Evolutionary conservation across 2,797 vertebrate genomes (phyloP).

Genomic region (Diceros bicornis): DNA sequence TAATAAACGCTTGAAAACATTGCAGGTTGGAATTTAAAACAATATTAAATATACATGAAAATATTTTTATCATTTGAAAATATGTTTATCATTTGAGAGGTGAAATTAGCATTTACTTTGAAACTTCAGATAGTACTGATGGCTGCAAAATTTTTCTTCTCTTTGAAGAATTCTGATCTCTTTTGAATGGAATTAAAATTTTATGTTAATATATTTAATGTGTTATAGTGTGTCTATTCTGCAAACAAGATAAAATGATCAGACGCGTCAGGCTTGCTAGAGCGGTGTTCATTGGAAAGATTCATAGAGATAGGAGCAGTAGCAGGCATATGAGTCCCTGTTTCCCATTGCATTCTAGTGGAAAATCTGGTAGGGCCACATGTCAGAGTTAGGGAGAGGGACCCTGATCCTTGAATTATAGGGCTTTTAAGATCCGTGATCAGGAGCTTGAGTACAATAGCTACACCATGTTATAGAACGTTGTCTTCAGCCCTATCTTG

Average conservation of each 20-base stretch:
- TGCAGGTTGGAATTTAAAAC: slow-evolving; percentile 86
- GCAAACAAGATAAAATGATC: neutral
- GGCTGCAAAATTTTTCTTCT: slow-evolving; percentile 14
- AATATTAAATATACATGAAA: slow-evolving; percentile 44
- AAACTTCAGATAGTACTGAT: neutral
- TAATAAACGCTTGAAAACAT: slow-evolving; percentile 84
- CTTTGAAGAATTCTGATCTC: neutral
- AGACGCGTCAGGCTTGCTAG: neutral
- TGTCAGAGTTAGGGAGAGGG: neutral
- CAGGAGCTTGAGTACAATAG: neutral
- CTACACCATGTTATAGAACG: neutral
- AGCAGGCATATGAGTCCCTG: neutral
- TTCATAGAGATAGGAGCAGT: neutral
- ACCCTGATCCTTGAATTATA: neutral
- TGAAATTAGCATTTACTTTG: slow-evolving; percentile 48
- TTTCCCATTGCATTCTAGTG: neutral
- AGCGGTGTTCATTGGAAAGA: neutral
- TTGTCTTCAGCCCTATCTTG: neutral
- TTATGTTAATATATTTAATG: slow-evolving; percentile 35
- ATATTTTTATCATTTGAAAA: slow-evolving; percentile 50
- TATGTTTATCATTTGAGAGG: slow-evolving; percentile 49
- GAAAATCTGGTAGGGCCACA: neutral
- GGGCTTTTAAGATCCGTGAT: neutral
- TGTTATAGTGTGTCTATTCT: neutral
- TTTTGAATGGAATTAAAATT: slow-evolving; percentile 58